phyloP scores from a whole-genome alignment of 2,113 vertebrate genomes.

The Ovibos moschatus region DNA sequence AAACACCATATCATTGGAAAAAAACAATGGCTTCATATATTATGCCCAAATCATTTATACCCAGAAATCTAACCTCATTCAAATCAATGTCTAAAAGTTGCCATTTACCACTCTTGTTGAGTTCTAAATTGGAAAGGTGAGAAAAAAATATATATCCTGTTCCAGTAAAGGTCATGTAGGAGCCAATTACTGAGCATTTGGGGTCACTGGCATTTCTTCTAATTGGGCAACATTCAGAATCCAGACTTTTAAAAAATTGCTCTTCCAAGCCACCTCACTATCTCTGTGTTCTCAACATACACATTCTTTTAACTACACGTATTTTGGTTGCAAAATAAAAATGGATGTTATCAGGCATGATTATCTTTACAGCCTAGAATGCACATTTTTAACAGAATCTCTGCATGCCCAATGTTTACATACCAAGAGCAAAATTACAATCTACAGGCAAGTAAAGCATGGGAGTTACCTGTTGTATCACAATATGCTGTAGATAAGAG shows the following conservation, averaged over 20 bases:
- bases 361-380: neutral
- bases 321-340: neutral
- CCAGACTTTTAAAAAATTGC: neutral
- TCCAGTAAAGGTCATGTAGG: neutral
- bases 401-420: neutral
- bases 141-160: neutral
- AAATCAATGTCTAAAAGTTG: neutral
- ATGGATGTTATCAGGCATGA: neutral
- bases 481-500: neutral
- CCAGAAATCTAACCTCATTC: neutral
- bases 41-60: neutral
- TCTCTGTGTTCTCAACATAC: neutral
- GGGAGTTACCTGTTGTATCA: neutral
- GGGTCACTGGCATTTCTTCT: neutral
- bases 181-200: neutral
- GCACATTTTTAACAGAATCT: neutral
- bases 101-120: neutral
- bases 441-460: neutral
- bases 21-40: neutral
- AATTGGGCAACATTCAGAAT: neutral
- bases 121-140: neutral
- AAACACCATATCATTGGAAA: neutral
- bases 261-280: neutral
- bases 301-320: neutral
- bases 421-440: neutral